phyloP scores from a whole-genome alignment of 2,888 invertebrate species.

The Drosophila algonquin region DNA sequence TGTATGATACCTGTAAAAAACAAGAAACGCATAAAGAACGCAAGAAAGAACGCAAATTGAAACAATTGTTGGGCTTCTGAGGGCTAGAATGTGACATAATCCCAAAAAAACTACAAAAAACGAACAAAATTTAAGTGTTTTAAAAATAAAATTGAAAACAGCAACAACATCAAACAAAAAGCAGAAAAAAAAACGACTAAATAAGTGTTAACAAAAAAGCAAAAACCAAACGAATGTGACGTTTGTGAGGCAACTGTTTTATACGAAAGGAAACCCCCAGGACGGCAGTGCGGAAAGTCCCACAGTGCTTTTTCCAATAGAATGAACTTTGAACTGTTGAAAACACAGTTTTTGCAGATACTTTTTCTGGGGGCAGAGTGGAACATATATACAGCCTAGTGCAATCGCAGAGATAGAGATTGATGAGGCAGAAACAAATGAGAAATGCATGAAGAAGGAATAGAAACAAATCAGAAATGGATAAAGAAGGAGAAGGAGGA shows the following conservation, averaged over 20 bases:
- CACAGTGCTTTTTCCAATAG: constrained; percentile 55
- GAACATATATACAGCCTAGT: constrained; percentile 13
- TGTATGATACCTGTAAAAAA: background rate
- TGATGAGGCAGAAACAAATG: background rate
- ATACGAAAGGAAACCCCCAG: background rate
- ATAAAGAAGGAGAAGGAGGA: background rate
- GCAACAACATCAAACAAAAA: constrained; percentile 30
- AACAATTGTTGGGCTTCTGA: constrained; percentile 52
- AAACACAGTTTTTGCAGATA: constrained; percentile 28
- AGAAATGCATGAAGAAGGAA: background rate
- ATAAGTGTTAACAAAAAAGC: constrained; percentile 17
- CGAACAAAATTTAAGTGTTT: constrained; percentile 48
- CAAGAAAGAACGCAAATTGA: background rate
- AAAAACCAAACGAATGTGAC: constrained; percentile 40
- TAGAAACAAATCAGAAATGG: background rate
- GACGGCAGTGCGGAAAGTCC: constrained; percentile 30
- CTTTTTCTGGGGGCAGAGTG: constrained; percentile 1
- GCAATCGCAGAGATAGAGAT: constrained; percentile 13
- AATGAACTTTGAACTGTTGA: constrained; percentile 58
- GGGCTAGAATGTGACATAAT: constrained; percentile 66
- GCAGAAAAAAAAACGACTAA: constrained; percentile 1
- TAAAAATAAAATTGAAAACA: constrained; percentile 48
- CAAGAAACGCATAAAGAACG: constrained; percentile 13
- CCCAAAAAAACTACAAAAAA: constrained; percentile 5
- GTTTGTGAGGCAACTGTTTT: background rate